Percentiles rank a stretch among this genome's conserved stretches.
These are phyloP conservation scores for Lasioglossum pauxillum DNA, from an alignment of 2,888 invertebrate species.

Conservation along the genomic window DNA sequence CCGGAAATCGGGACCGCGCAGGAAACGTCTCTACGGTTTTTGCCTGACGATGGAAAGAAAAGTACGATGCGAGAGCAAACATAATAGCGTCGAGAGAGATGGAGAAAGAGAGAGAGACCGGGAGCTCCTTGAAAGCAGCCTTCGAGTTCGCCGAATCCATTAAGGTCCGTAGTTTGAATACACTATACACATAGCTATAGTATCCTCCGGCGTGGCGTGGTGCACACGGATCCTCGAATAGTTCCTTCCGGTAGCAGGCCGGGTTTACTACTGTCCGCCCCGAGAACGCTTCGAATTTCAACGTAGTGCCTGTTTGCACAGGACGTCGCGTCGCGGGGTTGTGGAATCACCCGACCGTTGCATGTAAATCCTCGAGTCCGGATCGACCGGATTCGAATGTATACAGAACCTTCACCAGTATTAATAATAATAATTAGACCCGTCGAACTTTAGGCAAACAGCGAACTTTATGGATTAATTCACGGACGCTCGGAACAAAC, in stretches of 20 bases:
- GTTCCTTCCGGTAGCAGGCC: constrained; percentile 47
- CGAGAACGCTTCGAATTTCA: constrained; percentile 22
- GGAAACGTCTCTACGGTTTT: constrained; percentile 18
- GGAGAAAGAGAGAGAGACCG: neutral
- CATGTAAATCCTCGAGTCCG: neutral
- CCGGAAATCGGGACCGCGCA: constrained; percentile 15
- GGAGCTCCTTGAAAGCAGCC: constrained; percentile 39
- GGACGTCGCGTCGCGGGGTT: neutral
- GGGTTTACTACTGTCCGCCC: constrained; percentile 27
- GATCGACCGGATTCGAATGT: neutral
- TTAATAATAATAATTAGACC: neutral
- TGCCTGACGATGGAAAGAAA: constrained; percentile 15
- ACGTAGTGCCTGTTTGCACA: constrained; percentile 18
- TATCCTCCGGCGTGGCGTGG: constrained; percentile 20
- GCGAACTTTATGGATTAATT: neutral
- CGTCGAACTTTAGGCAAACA: neutral
- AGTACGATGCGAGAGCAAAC: constrained; percentile 38
- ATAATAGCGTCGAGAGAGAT: constrained; percentile 34
- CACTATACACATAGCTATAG: constrained; percentile 28
- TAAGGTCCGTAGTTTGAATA: constrained; percentile 59
- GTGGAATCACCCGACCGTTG: neutral
- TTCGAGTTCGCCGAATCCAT: constrained; percentile 65
- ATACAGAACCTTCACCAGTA: neutral
- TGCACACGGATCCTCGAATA: constrained; percentile 15
- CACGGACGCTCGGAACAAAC: neutral